phyloP scores from a whole-genome alignment of 2,113 vertebrate species.

The Plecotus auritus region DNA sequence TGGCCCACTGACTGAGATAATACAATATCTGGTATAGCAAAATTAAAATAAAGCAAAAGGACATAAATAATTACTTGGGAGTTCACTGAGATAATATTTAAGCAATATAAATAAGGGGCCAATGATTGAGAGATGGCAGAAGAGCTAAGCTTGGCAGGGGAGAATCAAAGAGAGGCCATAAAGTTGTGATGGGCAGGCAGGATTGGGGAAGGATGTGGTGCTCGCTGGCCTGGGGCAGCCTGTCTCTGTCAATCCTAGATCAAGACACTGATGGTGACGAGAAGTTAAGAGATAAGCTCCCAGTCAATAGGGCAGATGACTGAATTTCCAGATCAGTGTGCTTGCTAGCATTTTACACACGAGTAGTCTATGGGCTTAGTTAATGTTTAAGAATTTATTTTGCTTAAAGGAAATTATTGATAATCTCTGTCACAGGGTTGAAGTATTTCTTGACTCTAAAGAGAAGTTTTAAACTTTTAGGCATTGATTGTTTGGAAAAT shows the following conservation, averaged over 20 bases:
- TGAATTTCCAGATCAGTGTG: not conserved
- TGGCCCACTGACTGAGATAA: not conserved
- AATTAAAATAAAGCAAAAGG: not conserved
- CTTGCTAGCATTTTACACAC: not conserved
- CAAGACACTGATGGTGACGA: not conserved
- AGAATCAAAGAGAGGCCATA: not conserved
- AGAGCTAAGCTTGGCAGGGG: not conserved
- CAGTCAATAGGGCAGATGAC: fast-evolving
- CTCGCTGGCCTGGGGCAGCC: not conserved
- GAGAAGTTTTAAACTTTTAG: not conserved
- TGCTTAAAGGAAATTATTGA: not conserved
- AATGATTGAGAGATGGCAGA: not conserved
- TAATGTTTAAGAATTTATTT: not conserved
- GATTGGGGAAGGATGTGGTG: fast-evolving
- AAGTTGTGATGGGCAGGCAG: not conserved
- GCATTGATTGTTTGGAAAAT: not conserved
- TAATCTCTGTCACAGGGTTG: not conserved
- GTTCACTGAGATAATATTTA: not conserved
- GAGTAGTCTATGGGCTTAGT: not conserved
- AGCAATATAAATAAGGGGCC: not conserved
- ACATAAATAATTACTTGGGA: not conserved
- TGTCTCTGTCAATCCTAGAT: not conserved
- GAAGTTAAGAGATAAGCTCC: not conserved
- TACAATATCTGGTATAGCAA: not conserved
- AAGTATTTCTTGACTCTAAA: constrained; percentile 1